Conservation (phyloP, 1,140 invertebrate genomes). For the Antheraea mylitta region DNA sequence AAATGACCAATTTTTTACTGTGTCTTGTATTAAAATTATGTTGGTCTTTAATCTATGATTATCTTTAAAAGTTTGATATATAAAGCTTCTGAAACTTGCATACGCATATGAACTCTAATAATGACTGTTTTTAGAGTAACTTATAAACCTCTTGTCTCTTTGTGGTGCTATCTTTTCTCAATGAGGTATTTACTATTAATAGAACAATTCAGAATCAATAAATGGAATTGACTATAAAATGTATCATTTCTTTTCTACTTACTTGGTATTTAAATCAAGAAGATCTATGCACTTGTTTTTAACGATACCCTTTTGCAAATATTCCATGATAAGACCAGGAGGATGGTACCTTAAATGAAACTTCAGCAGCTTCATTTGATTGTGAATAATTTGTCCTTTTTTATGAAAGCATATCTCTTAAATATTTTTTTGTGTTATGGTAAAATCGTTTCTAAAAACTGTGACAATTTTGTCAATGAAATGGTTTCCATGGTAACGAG, state of each 20-base stretch:
- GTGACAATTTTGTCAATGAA: conserved; percentile 60
- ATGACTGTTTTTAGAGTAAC: no score
- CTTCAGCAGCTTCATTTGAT: conserved; percentile 81
- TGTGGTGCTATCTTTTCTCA: no score
- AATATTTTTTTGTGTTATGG: conserved; percentile 22
- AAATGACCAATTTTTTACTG: no score
- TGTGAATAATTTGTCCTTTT: conserved; percentile 12
- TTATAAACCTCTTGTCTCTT: no score
- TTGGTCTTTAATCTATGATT: no score
- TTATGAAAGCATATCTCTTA: conserved; percentile 26
- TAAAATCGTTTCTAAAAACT: conserved; percentile 40
- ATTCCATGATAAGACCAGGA: conserved; percentile 82
- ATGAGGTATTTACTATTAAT: no score
- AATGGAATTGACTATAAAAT: not conserved
- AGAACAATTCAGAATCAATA: no score
- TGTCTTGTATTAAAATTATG: no score
- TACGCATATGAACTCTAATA: no score
- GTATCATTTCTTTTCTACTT: conserved; percentile 36
- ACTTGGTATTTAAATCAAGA: conserved; percentile 80
- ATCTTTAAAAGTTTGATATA: no score
- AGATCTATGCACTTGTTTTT: conserved; percentile 84
- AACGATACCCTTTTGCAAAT: conserved; percentile 77
- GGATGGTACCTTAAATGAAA: conserved; percentile 85
- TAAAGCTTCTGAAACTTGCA: no score
- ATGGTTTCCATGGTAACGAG: conserved; percentile 44